Evolutionary conservation across 2,888 invertebrate genomes (phyloP).

Genomic region (Smittia sp.): DNA sequence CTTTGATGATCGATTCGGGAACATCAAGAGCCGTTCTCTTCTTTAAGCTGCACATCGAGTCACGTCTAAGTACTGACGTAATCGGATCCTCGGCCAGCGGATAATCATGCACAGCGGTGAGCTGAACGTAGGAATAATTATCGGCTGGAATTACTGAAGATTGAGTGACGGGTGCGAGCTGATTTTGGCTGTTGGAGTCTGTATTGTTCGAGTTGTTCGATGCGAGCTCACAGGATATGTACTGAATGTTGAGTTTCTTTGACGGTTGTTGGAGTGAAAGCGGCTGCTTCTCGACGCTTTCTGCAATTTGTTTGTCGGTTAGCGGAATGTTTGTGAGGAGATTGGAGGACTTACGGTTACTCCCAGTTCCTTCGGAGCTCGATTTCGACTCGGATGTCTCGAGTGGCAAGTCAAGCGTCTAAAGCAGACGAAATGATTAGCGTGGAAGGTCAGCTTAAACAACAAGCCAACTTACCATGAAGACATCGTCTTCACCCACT

Average conservation of each 20-base stretch:
- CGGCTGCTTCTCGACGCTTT: conserved; percentile 49
- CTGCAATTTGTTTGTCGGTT: conserved; percentile 44
- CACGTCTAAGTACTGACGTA: conserved; percentile 50
- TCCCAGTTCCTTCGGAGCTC: conserved; percentile 63
- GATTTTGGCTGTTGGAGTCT: conserved; percentile 43
- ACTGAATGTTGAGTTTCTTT: conserved; percentile 56
- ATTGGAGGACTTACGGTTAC: conserved; percentile 49
- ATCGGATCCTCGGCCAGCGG: conserved; percentile 58
- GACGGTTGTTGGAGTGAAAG: conserved; percentile 19
- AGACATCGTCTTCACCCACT: conserved; percentile 89
- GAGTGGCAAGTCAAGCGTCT: conserved; percentile 85
- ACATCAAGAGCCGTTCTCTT: conserved; percentile 61
- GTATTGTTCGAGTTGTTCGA: conserved; percentile 45
- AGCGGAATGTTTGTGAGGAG: not conserved
- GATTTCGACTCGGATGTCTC: conserved; percentile 76
- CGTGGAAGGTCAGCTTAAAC: not conserved
- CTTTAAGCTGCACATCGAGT: conserved; percentile 63
- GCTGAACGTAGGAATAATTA: conserved; percentile 79
- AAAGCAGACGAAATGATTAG: conserved; percentile 44
- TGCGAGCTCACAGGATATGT: conserved; percentile 55
- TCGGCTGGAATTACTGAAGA: conserved; percentile 57
- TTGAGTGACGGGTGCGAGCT: conserved; percentile 43
- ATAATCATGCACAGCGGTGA: conserved; percentile 77
- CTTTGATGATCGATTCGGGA: conserved; percentile 52
- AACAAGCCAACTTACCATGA: conserved; percentile 71